These are phyloP conservation scores for Diabrotica virgifera DNA, from an alignment of 1,140 invertebrate species.

Conservation along the genomic window DNA sequence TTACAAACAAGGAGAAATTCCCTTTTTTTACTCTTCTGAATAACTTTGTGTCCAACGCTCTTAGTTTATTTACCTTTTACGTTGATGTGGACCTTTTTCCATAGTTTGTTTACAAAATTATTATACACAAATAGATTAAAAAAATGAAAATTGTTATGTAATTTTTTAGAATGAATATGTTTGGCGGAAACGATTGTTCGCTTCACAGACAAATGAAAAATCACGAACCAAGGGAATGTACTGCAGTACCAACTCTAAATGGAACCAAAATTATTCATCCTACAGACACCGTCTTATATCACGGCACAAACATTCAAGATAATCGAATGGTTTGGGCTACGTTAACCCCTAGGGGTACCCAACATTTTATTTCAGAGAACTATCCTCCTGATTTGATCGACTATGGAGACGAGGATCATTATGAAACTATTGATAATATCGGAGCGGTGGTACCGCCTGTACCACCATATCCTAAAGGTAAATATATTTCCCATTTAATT, in stretches of 20 bases:
- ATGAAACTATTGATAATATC: constrained; percentile 68
- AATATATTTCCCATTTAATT: constrained; percentile 12
- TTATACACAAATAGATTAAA: too few species aligned
- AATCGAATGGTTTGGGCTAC: constrained; percentile 80
- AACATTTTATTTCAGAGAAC: constrained; percentile 63
- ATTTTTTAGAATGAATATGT: constrained; percentile 42
- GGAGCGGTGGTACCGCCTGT: constrained; percentile 42
- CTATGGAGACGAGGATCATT: constrained; percentile 64
- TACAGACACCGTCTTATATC: constrained; percentile 39
- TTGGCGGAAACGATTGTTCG: constrained; percentile 41
- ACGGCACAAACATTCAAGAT: constrained; percentile 47
- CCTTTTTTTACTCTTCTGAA: too few species aligned
- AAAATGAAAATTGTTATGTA: too few species aligned
- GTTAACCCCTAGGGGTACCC: constrained; percentile 73
- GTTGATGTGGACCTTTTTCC: too few species aligned
- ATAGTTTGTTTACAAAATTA: too few species aligned
- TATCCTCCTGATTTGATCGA: constrained; percentile 50
- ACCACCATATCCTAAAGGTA: constrained; percentile 38
- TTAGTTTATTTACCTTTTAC: too few species aligned
- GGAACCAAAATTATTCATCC: constrained; percentile 41
- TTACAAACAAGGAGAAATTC: too few species aligned
- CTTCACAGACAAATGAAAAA: constrained; percentile 38
- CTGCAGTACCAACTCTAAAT: constrained; percentile 32
- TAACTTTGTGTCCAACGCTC: too few species aligned
- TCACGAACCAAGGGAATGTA: constrained; percentile 40